A percentile compares a stretch with the other conserved stretches of the same genome.
Conservation (phyloP, 2,113 vertebrate genomes). For the Tragelaphus buxtoni region DNA sequence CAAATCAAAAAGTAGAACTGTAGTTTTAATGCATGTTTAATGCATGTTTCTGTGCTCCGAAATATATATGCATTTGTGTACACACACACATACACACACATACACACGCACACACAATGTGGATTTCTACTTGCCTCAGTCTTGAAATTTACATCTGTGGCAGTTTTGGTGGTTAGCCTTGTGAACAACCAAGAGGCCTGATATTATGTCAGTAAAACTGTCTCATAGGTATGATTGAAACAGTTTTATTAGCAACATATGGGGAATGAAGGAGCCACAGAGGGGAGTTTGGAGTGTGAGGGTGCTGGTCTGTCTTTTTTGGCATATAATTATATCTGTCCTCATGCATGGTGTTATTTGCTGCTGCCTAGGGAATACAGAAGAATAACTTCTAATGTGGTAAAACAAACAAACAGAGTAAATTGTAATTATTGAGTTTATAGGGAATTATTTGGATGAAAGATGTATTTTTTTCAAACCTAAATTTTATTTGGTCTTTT, state of each 20-base stretch:
- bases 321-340: constrained; percentile 77
- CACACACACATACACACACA: neutral
- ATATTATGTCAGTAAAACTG: constrained; percentile 79
- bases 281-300: constrained; percentile 78
- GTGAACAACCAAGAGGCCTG: constrained; percentile 70
- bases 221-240: constrained; percentile 82
- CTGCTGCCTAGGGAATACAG: constrained; percentile 78
- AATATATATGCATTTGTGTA: neutral
- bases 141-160: constrained; percentile 76
- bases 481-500: constrained; percentile 20
- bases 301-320: constrained; percentile 79
- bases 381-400: constrained; percentile 79
- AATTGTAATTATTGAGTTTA: constrained; percentile 78
- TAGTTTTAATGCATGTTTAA: constrained; percentile 65
- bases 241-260: constrained; percentile 83
- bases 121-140: constrained; percentile 66
- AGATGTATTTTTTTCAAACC: constrained; percentile 54
- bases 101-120: neutral
- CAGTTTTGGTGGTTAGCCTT: constrained; percentile 76
- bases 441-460: constrained; percentile 74
- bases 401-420: constrained; percentile 75
- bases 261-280: constrained; percentile 79
- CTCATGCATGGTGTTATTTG: constrained; percentile 78
- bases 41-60: constrained; percentile 49
- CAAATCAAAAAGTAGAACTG: constrained; percentile 43